A percentile compares a stretch with the other conserved stretches of the same genome.
Evolutionary conservation across 2,797 vertebrate genomes (phyloP).

Genomic region (Amniataba percoides): DNA sequence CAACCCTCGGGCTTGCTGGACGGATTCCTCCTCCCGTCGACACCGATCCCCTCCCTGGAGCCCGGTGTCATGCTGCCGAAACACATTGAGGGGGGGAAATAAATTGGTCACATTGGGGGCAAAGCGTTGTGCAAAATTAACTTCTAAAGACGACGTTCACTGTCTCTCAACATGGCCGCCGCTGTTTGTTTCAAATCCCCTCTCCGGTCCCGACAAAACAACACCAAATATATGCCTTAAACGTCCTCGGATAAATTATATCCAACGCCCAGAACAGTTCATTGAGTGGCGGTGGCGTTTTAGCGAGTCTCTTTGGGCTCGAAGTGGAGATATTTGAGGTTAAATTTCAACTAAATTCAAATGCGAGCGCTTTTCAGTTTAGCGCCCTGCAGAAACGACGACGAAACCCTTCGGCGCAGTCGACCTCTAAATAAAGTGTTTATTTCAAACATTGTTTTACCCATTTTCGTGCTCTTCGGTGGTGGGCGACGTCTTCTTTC

Average conservation of each 20-base stretch:
- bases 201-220: conserved; percentile 93
- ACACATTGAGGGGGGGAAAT: conserved; percentile 63
- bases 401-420: conserved; percentile 82
- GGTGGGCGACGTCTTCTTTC: conserved; percentile 87
- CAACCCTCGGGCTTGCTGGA: conserved; percentile 92
- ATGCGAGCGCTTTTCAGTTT: conserved; percentile 86
- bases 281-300: conserved; percentile 15
- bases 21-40: conserved; percentile 92
- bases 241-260: conserved; percentile 39
- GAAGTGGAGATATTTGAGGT: conserved; percentile 42
- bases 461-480: conserved; percentile 87
- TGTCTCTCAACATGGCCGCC: conserved; percentile 99
- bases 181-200: conserved; percentile 99
- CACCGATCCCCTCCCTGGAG: conserved; percentile 92
- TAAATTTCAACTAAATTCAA: conserved; percentile 83
- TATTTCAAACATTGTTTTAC: conserved; percentile 79
- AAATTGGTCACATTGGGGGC: conserved; percentile 72
- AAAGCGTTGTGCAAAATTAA: conserved; percentile 82
- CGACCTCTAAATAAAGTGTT: conserved; percentile 88
- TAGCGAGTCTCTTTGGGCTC: conserved; percentile 43
- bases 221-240: conserved; percentile 81
- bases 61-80: conserved; percentile 96
- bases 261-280: conserved; percentile 29
- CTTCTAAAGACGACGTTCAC: conserved; percentile 88
- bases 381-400: conserved; percentile 89